Evolutionary conservation across 2,113 vertebrate species (phyloP).

Genomic region (Bubo bubo): DNA sequence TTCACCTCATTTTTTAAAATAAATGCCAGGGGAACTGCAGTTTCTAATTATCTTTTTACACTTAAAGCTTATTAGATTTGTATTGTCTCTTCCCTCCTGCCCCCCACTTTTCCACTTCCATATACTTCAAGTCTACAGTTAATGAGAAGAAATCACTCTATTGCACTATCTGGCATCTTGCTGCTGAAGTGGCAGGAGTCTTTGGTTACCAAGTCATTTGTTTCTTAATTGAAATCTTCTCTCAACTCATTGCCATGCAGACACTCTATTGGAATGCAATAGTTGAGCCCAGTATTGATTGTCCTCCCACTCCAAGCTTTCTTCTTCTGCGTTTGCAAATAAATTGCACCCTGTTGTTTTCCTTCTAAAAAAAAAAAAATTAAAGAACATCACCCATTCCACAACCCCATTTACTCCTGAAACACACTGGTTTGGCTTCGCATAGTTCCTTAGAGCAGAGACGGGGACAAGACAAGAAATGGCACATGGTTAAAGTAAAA

Average conservation of each 20-base stretch:
- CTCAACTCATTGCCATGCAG: conserved; percentile 64
- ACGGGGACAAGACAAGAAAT: background rate
- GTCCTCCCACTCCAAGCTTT: conserved; percentile 33
- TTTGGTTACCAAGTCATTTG: conserved; percentile 24
- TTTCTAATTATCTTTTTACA: conserved; percentile 43
- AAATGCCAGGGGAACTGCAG: background rate
- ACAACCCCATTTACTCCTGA: background rate
- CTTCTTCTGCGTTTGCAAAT: conserved; percentile 70
- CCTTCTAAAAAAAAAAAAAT: background rate
- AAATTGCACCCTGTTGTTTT: conserved; percentile 71
- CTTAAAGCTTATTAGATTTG: conserved; percentile 39
- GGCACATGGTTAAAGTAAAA: accelerated
- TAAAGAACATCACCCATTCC: background rate
- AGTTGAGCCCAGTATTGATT: conserved; percentile 82
- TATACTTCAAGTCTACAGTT: conserved; percentile 62
- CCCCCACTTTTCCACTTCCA: background rate
- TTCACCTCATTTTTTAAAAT: background rate
- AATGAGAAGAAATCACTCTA: conserved; percentile 78
- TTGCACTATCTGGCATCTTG: conserved; percentile 76
- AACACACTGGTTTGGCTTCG: background rate
- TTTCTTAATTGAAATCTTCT: conserved; percentile 80
- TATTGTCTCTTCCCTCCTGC: background rate
- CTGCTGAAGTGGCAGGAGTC: conserved; percentile 73
- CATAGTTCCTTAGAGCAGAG: background rate
- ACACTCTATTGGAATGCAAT: conserved; percentile 81